Conservation (phyloP, 2,888 invertebrate species). For the Pollenia amentaria region DNA sequence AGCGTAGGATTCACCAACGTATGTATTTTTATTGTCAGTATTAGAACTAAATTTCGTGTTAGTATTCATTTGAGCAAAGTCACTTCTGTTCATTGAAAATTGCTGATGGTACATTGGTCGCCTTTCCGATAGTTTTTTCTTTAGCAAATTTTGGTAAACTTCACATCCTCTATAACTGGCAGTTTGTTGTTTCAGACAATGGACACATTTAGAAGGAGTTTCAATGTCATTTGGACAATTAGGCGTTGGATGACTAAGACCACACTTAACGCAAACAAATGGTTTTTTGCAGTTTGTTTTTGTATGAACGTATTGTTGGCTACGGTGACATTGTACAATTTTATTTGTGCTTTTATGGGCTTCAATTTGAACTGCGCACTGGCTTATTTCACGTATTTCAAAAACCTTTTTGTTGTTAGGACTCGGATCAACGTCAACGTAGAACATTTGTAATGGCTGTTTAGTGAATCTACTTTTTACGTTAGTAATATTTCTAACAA, state of each 20-base stretch:
- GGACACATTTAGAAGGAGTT: conserved; percentile 28
- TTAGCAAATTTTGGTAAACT: conserved; percentile 4
- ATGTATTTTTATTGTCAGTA: not conserved
- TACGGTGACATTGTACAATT: conserved; percentile 59
- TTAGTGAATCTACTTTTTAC: no score
- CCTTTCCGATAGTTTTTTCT: not conserved
- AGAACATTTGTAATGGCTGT: no score
- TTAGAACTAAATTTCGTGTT: no score
- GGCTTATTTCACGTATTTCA: conserved; percentile 50
- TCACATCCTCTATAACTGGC: conserved; percentile 21
- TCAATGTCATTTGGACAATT: no score
- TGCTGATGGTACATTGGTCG: no score
- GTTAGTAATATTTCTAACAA: no score
- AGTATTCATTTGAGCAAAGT: not conserved
- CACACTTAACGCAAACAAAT: conserved; percentile 47
- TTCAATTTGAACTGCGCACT: conserved; percentile 63
- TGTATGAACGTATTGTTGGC: conserved; percentile 64
- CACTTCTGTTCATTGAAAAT: conserved; percentile 5
- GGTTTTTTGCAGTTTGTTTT: conserved; percentile 63
- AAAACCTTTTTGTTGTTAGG: conserved; percentile 64
- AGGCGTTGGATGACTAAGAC: no score
- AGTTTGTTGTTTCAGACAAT: no score
- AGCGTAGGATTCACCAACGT: conserved; percentile 15
- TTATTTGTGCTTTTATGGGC: conserved; percentile 24
- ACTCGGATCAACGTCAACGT: no score